Evolutionary conservation across 2,888 invertebrate genomes (phyloP).

Genomic region (Platycnemis pennipes): DNA sequence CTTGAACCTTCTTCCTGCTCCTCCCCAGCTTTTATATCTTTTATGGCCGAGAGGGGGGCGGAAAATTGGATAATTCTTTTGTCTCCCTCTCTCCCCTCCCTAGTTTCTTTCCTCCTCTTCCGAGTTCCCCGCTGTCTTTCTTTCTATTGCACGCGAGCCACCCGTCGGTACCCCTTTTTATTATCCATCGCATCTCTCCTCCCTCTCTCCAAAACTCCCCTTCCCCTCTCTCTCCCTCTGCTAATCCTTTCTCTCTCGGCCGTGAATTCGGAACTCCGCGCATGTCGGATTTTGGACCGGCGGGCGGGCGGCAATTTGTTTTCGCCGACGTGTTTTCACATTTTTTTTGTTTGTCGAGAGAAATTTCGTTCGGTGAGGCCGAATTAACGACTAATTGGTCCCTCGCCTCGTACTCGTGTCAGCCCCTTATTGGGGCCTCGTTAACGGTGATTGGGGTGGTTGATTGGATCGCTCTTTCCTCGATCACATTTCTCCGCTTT

Average conservation of each 20-base stretch:
- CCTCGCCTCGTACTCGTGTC: background rate
- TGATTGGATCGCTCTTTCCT: background rate
- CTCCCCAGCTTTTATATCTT: background rate
- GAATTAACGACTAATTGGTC: background rate
- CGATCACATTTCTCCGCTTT: background rate
- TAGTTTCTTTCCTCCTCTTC: background rate
- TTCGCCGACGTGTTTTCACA: background rate
- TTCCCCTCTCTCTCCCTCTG: background rate
- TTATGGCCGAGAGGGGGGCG: background rate
- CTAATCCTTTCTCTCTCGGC: background rate
- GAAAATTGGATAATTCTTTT: slow-evolving; percentile 36
- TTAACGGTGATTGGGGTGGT: background rate
- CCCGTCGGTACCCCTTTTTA: background rate
- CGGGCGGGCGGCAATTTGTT: background rate
- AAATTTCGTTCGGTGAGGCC: background rate
- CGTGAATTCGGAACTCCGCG: background rate
- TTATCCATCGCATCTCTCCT: background rate
- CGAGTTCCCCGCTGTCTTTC: no score
- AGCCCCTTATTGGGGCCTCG: background rate
- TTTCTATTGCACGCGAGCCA: no score
- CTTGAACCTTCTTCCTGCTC: background rate
- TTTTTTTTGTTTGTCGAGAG: background rate
- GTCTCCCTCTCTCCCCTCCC: background rate
- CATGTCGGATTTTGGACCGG: background rate
- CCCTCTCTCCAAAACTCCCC: background rate